Evolutionary conservation across 2,113 vertebrate genomes (phyloP).

Genomic region (Tetraodon nigroviridis): DNA sequence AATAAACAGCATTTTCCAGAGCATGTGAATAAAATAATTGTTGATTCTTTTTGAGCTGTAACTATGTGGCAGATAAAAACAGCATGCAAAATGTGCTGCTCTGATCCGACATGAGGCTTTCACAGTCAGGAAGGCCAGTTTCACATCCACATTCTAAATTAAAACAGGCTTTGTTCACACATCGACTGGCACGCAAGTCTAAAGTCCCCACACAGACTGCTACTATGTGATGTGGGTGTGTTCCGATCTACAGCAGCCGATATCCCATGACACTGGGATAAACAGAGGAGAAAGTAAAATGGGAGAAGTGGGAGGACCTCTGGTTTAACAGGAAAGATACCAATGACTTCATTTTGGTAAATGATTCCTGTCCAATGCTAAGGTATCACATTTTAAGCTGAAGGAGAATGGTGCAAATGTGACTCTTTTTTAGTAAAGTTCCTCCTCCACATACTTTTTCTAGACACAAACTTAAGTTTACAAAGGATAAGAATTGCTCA

Average conservation of each 20-base stretch:
- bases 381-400: not conserved
- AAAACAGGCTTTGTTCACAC: constrained; percentile 31
- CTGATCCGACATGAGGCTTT: not conserved
- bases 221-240: constrained; percentile 6
- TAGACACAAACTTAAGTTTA: too few species aligned
- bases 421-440: too few species aligned
- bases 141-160: constrained; percentile 33
- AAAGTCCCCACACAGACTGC: constrained; percentile 5
- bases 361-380: not conserved
- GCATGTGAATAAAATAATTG: too few species aligned
- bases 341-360: not conserved
- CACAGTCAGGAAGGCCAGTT: constrained; percentile 13
- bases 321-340: not conserved
- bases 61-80: too few species aligned
- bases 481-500: too few species aligned
- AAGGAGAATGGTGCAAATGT: constrained; percentile 5
- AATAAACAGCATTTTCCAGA: too few species aligned
- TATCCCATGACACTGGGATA: constrained; percentile 50
- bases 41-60: too few species aligned
- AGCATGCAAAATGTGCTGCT: too few species aligned
- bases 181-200: not conserved
- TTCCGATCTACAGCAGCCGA: constrained; percentile 51
- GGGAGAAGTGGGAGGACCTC: not conserved
- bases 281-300: not conserved
- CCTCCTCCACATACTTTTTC: too few species aligned